Conservation (phyloP, 2,888 invertebrate species). For the Oscheius sp. region DNA sequence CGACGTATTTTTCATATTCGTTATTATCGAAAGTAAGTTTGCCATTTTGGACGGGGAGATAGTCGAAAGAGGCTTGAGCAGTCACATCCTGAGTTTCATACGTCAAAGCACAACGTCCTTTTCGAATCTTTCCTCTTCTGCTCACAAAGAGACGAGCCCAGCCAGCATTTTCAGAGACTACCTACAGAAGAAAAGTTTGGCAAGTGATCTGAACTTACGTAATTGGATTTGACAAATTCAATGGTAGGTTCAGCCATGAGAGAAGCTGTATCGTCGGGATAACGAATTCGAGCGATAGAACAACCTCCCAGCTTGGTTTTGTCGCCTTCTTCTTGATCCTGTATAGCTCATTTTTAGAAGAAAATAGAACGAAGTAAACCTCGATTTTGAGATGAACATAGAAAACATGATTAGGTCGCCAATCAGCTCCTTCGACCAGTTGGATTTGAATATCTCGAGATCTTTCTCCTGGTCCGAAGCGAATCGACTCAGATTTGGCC, state of each 20-base stretch:
- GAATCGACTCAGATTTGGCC: slow-evolving; percentile 66
- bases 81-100: slow-evolving; percentile 76
- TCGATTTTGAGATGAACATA: slow-evolving; percentile 74
- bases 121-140: slow-evolving; percentile 37
- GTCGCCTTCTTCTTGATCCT: slow-evolving; percentile 41
- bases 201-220: slow-evolving; percentile 36
- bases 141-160: slow-evolving; percentile 44
- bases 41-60: slow-evolving; percentile 52
- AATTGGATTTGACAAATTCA: slow-evolving; percentile 55
- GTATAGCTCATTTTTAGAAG: not conserved
- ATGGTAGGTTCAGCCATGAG: slow-evolving; percentile 28
- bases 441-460: slow-evolving; percentile 71
- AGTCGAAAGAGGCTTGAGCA: slow-evolving; percentile 75
- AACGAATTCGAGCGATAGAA: slow-evolving; percentile 49
- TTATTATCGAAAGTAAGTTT: slow-evolving; percentile 45
- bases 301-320: slow-evolving; percentile 72
- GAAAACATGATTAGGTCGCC: slow-evolving; percentile 77
- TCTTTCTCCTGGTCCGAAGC: slow-evolving; percentile 74
- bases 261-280: slow-evolving; percentile 35
- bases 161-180: slow-evolving; percentile 50
- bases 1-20: slow-evolving; percentile 74
- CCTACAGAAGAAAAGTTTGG: slow-evolving; percentile 29
- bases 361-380: slow-evolving; percentile 8
- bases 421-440: slow-evolving; percentile 75
- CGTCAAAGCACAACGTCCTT: slow-evolving; percentile 67